Evolutionary conservation across 2,113 vertebrate genomes (phyloP).

Genomic region (Megaceryle torquata): DNA sequence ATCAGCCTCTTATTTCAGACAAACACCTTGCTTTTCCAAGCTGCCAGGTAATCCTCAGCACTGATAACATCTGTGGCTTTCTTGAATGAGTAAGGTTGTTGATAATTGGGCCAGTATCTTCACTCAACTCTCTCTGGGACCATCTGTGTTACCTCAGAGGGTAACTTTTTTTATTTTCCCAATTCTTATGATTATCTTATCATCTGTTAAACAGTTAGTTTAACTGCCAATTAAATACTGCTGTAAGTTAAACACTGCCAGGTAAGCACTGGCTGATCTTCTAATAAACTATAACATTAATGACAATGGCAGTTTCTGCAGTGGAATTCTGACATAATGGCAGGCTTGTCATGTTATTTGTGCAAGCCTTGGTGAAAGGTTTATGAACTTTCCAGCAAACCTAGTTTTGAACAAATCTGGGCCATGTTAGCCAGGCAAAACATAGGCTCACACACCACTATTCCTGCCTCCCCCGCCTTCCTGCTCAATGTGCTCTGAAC

Average conservation of each 20-base stretch:
- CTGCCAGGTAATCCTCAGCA: neutral
- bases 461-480: neutral
- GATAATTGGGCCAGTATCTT: neutral
- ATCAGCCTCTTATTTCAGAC: neutral
- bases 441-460: accelerated
- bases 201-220: neutral
- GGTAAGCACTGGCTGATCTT: neutral
- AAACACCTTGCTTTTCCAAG: neutral
- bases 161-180: neutral
- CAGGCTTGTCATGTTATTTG: neutral
- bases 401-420: neutral
- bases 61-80: neutral
- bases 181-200: neutral
- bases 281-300: neutral
- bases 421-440: neutral
- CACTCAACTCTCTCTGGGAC: neutral
- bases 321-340: neutral
- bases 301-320: neutral
- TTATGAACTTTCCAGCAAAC: neutral
- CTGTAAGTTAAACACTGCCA: neutral
- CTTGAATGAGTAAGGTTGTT: neutral
- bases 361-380: neutral
- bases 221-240: neutral
- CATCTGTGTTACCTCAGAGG: neutral
- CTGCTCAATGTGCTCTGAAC: neutral